Percentiles rank a stretch among this genome's conserved stretches.
Evolutionary conservation across 1,140 invertebrate species (phyloP).

Genomic region (Orchestia grillus): DNA sequence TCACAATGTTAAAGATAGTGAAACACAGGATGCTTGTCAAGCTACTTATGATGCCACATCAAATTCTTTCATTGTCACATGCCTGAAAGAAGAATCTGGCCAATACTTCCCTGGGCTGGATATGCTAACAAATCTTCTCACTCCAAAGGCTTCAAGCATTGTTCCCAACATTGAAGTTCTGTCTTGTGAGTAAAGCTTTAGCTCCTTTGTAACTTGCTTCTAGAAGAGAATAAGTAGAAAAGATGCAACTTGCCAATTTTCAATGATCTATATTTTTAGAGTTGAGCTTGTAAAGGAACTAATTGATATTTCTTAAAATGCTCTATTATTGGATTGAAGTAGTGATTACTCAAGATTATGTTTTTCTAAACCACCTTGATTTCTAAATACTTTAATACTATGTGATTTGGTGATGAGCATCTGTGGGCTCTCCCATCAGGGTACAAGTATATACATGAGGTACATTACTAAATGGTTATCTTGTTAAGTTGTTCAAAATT

Average conservation of each 20-base stretch:
- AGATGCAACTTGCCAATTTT: neutral
- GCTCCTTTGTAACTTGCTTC: neutral
- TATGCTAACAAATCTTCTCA: slow-evolving; percentile 57
- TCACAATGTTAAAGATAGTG: slow-evolving; percentile 40
- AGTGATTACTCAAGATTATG: too few relatives aligned
- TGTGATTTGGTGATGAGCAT: neutral
- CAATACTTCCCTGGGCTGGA: slow-evolving; percentile 53
- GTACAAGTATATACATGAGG: neutral
- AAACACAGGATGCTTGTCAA: neutral
- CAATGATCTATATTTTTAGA: neutral
- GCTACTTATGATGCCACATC: slow-evolving; percentile 48
- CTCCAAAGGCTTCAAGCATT: neutral
- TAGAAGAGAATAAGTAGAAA: neutral
- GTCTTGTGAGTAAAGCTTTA: slow-evolving; percentile 1
- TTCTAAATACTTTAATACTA: too few relatives aligned
- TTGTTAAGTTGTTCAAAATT: too few relatives aligned
- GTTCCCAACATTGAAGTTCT: slow-evolving; percentile 38
- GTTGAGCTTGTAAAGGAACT: neutral
- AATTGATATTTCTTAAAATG: neutral
- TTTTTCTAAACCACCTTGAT: too few relatives aligned
- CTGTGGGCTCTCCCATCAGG: too few relatives aligned
- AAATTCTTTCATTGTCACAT: slow-evolving; percentile 1
- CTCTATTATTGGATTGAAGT: too few relatives aligned
- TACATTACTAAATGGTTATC: neutral
- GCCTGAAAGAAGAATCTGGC: slow-evolving; percentile 48